These are phyloP conservation scores for Arothron firmamentum DNA, from an alignment of 2,113 vertebrate genomes.

Conservation along the genomic window DNA sequence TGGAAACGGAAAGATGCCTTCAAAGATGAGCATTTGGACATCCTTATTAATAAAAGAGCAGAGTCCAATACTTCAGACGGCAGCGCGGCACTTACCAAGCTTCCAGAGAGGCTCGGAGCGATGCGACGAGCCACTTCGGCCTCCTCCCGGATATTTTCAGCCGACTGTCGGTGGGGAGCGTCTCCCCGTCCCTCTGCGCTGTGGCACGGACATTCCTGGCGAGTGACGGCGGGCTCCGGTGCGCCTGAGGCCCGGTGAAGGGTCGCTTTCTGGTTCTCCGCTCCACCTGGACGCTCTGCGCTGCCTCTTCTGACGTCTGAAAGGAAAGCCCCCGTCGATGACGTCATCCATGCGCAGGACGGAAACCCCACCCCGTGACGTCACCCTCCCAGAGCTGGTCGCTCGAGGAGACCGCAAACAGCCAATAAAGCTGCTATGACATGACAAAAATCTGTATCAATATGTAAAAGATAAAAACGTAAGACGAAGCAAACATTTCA, in stretches of 20 bases:
- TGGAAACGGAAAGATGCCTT: background rate
- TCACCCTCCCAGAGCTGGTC: constrained; percentile 8
- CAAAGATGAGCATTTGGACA: too few relatives aligned
- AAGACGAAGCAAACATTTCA: too few relatives aligned
- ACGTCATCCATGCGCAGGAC: constrained; percentile 38
- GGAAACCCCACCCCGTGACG: constrained; percentile 64
- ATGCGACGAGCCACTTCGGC: constrained; percentile 17
- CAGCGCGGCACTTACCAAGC: constrained; percentile 29
- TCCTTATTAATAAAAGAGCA: background rate
- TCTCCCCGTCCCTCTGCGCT: background rate
- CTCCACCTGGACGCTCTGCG: background rate
- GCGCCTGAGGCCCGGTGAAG: constrained; percentile 4
- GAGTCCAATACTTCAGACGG: background rate
- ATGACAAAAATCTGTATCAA: too few relatives aligned
- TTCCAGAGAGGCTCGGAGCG: constrained; percentile 14
- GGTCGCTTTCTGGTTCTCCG: background rate
- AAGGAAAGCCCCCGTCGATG: constrained; percentile 71
- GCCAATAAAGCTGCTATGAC: too few relatives aligned
- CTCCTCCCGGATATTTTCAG: background rate
- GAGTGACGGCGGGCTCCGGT: constrained; percentile 18
- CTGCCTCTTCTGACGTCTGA: constrained; percentile 59
- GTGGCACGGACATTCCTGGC: background rate
- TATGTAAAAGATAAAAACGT: too few relatives aligned
- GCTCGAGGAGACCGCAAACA: too few relatives aligned
- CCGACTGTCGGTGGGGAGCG: too few relatives aligned